Percentiles rank a stretch among this genome's conserved stretches.
These are phyloP conservation scores for Prorops nasuta DNA, from an alignment of 1,140 invertebrate species.

Conservation along the genomic window DNA sequence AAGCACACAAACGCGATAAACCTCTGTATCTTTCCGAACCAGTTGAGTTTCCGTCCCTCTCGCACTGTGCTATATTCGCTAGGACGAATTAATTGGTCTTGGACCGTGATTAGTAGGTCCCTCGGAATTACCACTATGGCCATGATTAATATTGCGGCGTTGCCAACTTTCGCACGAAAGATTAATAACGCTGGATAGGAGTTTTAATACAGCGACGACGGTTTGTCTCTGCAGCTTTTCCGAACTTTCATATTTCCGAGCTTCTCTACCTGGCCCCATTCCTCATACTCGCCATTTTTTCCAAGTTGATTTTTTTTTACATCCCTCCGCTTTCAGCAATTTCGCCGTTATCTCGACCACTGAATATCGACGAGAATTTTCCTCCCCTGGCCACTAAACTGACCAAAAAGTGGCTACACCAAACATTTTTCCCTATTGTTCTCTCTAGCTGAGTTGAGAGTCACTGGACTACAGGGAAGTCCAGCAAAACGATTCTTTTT, in stretches of 20 bases:
- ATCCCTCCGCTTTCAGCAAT: background rate
- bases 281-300: background rate
- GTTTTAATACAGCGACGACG: background rate
- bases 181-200: conserved; percentile 35
- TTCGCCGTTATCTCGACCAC: background rate
- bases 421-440: background rate
- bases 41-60: background rate
- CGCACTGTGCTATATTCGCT: conserved; percentile 12
- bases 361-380: too few relatives aligned
- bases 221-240: background rate
- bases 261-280: background rate
- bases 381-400: too few relatives aligned
- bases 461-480: too few relatives aligned
- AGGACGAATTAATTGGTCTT: conserved; percentile 43
- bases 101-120: conserved; percentile 41
- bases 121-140: conserved; percentile 41
- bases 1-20: too few relatives aligned
- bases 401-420: background rate
- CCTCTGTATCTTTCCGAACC: background rate
- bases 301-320: background rate
- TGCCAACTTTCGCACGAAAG: conserved; percentile 44
- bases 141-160: conserved; percentile 43
- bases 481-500: too few relatives aligned
- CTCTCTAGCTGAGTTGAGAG: too few relatives aligned
- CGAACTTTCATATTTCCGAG: background rate